Conservation (phyloP, 2,797 vertebrate species). For the Crenuchus spilurus region DNA sequence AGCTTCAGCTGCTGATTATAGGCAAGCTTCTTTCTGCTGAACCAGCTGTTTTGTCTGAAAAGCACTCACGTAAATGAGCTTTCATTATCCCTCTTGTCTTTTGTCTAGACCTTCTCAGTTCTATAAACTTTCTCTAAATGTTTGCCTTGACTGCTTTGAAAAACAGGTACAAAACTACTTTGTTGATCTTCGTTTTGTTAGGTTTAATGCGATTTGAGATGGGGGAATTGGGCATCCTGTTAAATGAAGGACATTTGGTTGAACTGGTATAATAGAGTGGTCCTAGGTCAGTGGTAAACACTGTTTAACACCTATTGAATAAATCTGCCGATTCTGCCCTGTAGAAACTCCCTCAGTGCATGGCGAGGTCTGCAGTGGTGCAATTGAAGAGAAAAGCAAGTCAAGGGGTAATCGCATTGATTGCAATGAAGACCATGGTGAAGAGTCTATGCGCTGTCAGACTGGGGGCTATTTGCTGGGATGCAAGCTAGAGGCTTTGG, state of each 20-base stretch:
- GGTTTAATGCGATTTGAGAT: neutral
- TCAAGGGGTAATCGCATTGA: constrained; percentile 50
- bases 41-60: constrained; percentile 31
- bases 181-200: neutral
- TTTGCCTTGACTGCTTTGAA: neutral
- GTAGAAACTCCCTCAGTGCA: constrained; percentile 14
- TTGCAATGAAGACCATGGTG: constrained; percentile 38
- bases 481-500: constrained; percentile 4
- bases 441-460: constrained; percentile 19
- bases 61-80: constrained; percentile 24
- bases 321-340: neutral
- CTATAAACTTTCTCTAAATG: neutral
- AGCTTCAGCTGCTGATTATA: constrained; percentile 22
- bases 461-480: neutral
- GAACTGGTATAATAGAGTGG: constrained; percentile 3
- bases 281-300: constrained; percentile 38
- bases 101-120: neutral
- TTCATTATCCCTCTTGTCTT: neutral
- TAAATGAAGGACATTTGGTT: neutral
- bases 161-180: neutral
- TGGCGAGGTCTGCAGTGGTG: constrained; percentile 27
- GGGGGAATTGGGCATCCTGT: neutral
- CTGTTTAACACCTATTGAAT: constrained; percentile 19
- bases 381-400: constrained; percentile 40
- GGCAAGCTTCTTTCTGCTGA: constrained; percentile 49